phyloP scores from a whole-genome alignment of 2,888 invertebrate genomes.

The Schizaphis graminum region DNA sequence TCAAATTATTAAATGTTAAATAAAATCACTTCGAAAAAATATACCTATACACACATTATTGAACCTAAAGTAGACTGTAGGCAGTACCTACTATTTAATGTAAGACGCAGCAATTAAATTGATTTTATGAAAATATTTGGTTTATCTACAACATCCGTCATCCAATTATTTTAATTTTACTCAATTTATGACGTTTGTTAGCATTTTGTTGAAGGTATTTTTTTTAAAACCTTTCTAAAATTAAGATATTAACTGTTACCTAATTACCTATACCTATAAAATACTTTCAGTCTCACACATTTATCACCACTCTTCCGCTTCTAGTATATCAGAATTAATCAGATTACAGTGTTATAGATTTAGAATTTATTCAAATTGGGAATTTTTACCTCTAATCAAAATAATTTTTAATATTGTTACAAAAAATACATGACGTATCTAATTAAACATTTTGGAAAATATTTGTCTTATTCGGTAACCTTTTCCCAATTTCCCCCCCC shows the following conservation, averaged over 20 bases:
- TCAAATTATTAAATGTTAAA: too few species aligned
- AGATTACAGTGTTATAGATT: neutral
- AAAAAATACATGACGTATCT: neutral
- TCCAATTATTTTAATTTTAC: neutral
- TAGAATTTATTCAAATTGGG: neutral
- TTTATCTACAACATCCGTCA: too few species aligned
- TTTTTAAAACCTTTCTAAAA: neutral
- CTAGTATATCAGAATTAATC: neutral
- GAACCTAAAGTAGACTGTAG: too few species aligned
- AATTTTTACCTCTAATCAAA: neutral
- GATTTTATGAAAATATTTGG: too few species aligned
- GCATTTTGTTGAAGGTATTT: neutral
- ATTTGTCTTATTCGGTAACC: neutral
- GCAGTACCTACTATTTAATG: too few species aligned
- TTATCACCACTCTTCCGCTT: neutral
- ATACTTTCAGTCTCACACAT: neutral
- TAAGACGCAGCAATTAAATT: too few species aligned
- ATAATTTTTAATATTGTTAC: neutral
- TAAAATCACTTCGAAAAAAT: too few species aligned
- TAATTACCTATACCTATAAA: neutral
- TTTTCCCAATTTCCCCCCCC: neutral
- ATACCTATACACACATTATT: too few species aligned
- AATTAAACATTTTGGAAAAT: neutral
- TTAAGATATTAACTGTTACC: neutral
- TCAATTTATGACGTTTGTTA: neutral